Conservation (phyloP, 2,888 invertebrate species). For the Eupeodes luniger region DNA sequence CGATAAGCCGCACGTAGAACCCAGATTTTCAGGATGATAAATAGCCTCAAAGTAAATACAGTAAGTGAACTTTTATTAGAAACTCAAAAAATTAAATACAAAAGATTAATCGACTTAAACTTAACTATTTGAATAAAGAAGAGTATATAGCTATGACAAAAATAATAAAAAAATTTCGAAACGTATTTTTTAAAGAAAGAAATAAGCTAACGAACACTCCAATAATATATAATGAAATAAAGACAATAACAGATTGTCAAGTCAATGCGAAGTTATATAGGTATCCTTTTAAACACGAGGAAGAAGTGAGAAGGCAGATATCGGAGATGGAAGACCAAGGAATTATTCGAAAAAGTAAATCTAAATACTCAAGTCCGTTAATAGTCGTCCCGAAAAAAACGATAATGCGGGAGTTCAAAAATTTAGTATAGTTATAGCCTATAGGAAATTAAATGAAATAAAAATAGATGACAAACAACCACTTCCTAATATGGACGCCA, state of each 20-base stretch:
- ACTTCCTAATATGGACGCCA: slow-evolving; percentile 64
- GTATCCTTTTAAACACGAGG: slow-evolving; percentile 24
- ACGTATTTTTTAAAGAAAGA: too few species aligned
- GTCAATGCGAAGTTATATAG: slow-evolving; percentile 34
- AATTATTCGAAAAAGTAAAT: slow-evolving; percentile 26
- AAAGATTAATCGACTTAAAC: neutral
- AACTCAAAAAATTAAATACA: too few species aligned
- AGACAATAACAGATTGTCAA: slow-evolving; percentile 25
- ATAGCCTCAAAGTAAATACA: too few species aligned
- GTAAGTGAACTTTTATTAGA: too few species aligned
- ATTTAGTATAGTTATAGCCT: slow-evolving; percentile 65
- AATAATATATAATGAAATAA: slow-evolving; percentile 36
- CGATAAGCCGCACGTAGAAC: too few species aligned
- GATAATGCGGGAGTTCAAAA: slow-evolving; percentile 66
- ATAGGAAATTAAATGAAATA: slow-evolving; percentile 64
- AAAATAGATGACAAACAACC: slow-evolving; percentile 66
- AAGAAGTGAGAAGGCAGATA: slow-evolving; percentile 8
- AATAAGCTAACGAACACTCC: too few species aligned
- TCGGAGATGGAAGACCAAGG: slow-evolving; percentile 5
- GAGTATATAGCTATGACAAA: neutral
- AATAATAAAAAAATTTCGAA: too few species aligned
- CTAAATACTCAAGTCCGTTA: slow-evolving; percentile 23
- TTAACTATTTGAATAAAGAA: neutral
- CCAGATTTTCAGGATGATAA: too few species aligned
- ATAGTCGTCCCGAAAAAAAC: slow-evolving; percentile 43